A percentile compares a stretch with the other conserved stretches of the same genome.
Evolutionary conservation across 2,888 invertebrate species (phyloP).

Genomic region (Pogonocherus hispidulus): DNA sequence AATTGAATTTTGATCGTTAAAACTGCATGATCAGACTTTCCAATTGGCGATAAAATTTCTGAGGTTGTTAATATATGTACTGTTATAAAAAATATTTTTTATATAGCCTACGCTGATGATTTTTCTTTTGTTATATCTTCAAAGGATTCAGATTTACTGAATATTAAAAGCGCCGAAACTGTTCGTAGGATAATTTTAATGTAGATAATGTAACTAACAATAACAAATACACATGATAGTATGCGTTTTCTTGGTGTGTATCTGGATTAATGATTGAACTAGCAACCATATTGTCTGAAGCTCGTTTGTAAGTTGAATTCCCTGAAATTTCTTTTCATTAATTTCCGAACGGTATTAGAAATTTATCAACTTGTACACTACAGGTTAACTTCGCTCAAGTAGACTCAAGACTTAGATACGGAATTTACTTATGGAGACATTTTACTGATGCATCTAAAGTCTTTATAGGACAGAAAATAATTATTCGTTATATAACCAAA

Average conservation of each 20-base stretch:
- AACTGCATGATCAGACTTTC: too few species aligned
- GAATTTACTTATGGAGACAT: conserved; percentile 20
- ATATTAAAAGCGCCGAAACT: too few species aligned
- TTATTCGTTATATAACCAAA: background rate
- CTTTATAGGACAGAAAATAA: conserved; percentile 7
- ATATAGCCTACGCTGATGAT: too few species aligned
- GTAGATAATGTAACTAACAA: too few species aligned
- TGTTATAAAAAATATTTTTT: too few species aligned
- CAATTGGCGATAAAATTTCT: too few species aligned
- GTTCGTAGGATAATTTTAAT: too few species aligned
- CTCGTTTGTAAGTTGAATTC: conserved; percentile 16
- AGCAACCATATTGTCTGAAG: background rate
- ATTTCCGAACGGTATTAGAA: conserved; percentile 5
- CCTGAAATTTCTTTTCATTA: conserved; percentile 11
- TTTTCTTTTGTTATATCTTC: too few species aligned
- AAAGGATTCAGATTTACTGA: too few species aligned
- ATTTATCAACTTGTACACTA: conserved; percentile 2
- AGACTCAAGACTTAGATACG: conserved; percentile 17
- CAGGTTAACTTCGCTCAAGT: conserved; percentile 9
- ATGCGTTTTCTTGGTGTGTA: conserved; percentile 20
- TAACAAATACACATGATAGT: too few species aligned
- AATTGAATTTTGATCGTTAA: too few species aligned
- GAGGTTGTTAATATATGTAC: too few species aligned
- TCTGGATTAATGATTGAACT: conserved; percentile 17
- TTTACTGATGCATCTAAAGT: conserved; percentile 6